Evolutionary conservation across 2,797 vertebrate species (phyloP).

Genomic region (Erpetoichthys calabaricus): DNA sequence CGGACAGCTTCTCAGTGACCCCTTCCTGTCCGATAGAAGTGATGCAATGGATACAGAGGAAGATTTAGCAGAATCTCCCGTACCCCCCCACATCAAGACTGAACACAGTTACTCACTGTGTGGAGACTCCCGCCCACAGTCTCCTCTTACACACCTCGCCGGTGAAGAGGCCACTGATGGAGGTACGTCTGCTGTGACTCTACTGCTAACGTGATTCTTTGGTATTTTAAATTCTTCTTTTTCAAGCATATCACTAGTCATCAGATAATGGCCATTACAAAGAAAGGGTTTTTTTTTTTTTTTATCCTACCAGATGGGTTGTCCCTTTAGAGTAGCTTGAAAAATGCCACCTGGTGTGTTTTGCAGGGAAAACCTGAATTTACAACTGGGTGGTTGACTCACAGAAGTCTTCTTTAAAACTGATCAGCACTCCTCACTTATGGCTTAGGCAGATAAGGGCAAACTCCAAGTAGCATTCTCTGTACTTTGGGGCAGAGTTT

Average conservation of each 20-base stretch:
- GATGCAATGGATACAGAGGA: slow-evolving; percentile 75
- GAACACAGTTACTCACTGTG: slow-evolving; percentile 96
- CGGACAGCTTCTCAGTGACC: slow-evolving; percentile 90
- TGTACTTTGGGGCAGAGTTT: too few relatives aligned
- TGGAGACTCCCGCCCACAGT: slow-evolving; percentile 83
- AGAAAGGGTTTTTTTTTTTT: background rate
- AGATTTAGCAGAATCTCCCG: slow-evolving; percentile 60
- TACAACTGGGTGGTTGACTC: too few relatives aligned
- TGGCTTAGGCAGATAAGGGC: too few relatives aligned
- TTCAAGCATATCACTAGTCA: background rate
- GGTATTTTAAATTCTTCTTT: background rate
- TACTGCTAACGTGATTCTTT: background rate
- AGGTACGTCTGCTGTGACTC: slow-evolving; percentile 40
- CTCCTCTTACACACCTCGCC: slow-evolving; percentile 72
- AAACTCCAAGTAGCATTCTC: too few relatives aligned
- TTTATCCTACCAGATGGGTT: too few relatives aligned
- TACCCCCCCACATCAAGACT: slow-evolving; percentile 81
- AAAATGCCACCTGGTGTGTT: too few relatives aligned
- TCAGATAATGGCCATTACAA: background rate
- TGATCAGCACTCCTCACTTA: too few relatives aligned
- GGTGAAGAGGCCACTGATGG: slow-evolving; percentile 67
- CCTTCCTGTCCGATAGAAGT: slow-evolving; percentile 79
- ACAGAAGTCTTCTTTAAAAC: too few relatives aligned
- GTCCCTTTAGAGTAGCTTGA: background rate
- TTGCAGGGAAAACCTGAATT: too few relatives aligned